Percentiles rank a stretch among this genome's conserved stretches.
Evolutionary conservation across 2,888 invertebrate species (phyloP).

Genomic region (Carpatolechia fugitivella): DNA sequence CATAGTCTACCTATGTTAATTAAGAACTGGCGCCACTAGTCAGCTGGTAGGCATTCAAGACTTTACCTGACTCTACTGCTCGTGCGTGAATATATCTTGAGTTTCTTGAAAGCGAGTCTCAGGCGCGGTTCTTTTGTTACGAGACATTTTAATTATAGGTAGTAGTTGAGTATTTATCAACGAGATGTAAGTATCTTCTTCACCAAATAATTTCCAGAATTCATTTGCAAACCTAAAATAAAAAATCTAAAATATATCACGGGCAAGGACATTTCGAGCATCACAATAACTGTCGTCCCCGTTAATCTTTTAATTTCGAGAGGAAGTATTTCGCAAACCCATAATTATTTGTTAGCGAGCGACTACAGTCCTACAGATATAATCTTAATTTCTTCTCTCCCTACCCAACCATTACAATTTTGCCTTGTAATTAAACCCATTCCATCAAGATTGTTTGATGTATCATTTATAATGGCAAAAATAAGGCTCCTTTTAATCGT

Average conservation of each 20-base stretch:
- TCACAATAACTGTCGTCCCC: slow-evolving; percentile 12
- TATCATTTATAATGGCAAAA: background rate
- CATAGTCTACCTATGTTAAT: background rate
- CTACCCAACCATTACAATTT: slow-evolving; percentile 5
- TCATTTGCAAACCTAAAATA: background rate
- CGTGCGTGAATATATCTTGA: background rate
- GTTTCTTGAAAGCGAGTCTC: no score
- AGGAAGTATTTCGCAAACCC: slow-evolving; percentile 14
- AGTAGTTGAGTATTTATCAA: no score
- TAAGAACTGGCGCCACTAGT: slow-evolving; percentile 4
- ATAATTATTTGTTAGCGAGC: slow-evolving; percentile 19
- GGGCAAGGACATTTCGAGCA: slow-evolving; percentile 1
- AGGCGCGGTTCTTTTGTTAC: no score
- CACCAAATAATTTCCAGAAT: no score
- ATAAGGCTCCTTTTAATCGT: background rate
- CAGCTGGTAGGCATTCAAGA: background rate
- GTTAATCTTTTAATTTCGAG: slow-evolving; percentile 26
- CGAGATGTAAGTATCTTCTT: no score
- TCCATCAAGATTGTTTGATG: background rate
- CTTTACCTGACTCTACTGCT: background rate
- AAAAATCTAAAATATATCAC: background rate
- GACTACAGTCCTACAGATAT: slow-evolving; percentile 26
- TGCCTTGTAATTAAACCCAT: slow-evolving; percentile 8
- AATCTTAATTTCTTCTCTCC: slow-evolving; percentile 29
- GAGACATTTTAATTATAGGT: no score